Base-by-base conservation (phyloP, 2,888 invertebrate species). In the Cosmia trapezina region DNA sequence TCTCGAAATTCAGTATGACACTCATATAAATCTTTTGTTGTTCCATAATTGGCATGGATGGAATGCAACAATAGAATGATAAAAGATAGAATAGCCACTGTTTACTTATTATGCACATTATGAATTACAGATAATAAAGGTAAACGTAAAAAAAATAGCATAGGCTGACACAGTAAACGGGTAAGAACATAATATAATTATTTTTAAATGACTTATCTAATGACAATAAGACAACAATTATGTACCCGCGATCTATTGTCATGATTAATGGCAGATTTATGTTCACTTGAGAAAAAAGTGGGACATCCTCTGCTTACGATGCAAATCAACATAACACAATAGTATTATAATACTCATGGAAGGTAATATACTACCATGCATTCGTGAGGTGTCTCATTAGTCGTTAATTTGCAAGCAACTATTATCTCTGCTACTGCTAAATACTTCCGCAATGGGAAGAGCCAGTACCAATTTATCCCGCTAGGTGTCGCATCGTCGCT, bases 1-100 rank as follows among this genome's bases (percentile, higher is more conserved):
- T n/a, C n/a, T n/a, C n/a, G n/a, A n/a, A n/a, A n/a, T n/a, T n/a
- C n/a, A n/a, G n/a, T n/a, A n/a, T n/a, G n/a, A n/a, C n/a, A n/a
- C n/a, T n/a, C n/a, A n/a, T n/a, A n/a, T 28, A 5, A 43, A 19
- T 28, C 11, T 57, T 53, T 33, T 37, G 66, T 74, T 66, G 65
- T 74, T n/a, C 37, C 37, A 2, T 45, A 51, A 45, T 74, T 57
- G 57, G 73, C 22, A n/a, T 41, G 59, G 8, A 43, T 43, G 41
- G 22, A 43, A 43, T 43, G 41, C 17, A 43, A 17, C 60, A 22
- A 60, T 60, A n/a, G n/a, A 49, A n/a, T n/a, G n/a, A n/a, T 57
- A 1, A 14, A 37, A 41, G n/a, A n/a, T 57, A 1, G n/a, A 37
- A 41, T 60, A 22, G 2, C 28, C 3, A 28, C n/a, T 41, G 1